Evolutionary conservation across 2,113 vertebrate species (phyloP), one percentile per base, ranked within the genome.

Genomic region (Mastomys natalensis): DNA sequence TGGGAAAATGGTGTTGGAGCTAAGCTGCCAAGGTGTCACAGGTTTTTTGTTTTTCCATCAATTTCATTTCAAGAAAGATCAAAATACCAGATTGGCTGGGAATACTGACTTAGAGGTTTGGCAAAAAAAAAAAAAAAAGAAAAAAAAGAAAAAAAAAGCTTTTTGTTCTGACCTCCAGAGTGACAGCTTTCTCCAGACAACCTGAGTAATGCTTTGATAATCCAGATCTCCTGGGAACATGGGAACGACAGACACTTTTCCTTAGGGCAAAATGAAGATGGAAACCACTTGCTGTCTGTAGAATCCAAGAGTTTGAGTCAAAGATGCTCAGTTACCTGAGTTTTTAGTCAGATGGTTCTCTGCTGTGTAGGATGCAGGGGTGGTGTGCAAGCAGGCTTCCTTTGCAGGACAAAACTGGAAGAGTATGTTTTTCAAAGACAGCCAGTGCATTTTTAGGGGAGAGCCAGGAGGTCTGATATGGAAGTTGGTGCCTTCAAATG

Each of bases 31-130:
- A 53, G 37, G 51, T 13, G 8, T 22, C 48, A 48, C 2, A 10
- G 10, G 5, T 37, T 68, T 51, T 93, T 86, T 72, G 7, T 68
- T 29, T 85, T 80, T 90, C 48, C 10, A 51, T 53, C 55, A 60
- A 68, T 89, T 95, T 90, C 45, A 53, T 92, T 84, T 43, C 45
- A 70, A 78, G 62, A 89, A 74, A 60, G 53, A 77, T 64, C 19
- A 60, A 91, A 60, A 66, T 53, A 43, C 7, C 48, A 81, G 58
- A 26, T 62, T 64, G n/a, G 13, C 21, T 78, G 77, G 66, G 58
- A 53, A 45, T 81, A 17, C 40, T 85, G 58, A 89, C 34, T 80
- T 66, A 85, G 12, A 22, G 17, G 13, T 58, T 1, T 51, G 64
- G 34, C 68, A 68, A n/a, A n/a, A n/a, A n/a, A n/a, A n/a, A n/a